Base-by-base conservation (phyloP, 2,113 vertebrate species). In the Epinephelus lanceolatus region DNA sequence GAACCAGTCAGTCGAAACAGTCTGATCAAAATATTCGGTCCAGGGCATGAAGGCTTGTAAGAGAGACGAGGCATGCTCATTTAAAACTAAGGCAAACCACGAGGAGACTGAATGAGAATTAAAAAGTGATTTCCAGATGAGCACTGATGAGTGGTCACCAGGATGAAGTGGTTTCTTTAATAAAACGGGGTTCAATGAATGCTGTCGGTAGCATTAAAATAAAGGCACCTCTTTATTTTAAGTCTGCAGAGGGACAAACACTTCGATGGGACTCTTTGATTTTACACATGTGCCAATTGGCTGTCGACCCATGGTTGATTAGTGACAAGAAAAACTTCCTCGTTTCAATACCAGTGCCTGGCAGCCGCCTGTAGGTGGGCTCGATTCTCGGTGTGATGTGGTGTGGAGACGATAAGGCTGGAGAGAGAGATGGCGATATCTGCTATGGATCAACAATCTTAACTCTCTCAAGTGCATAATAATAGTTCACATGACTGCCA, bases 381-480 rank as follows among this genome's bases (percentile, higher is more conserved):
- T 76, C 17, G 81, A 71, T 87, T 86, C 79, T 88, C 17, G 21
- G 84, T 80, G 70, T 79, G 81, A 86, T 86, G 90, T 76, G 90
- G 66, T 86, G 80, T 90, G 89, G 84, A 90, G 89, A 93, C 85
- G 68, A 92, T 94, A 95, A 95, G 95, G 95, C 94, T 91, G 94
- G 90, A 93, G 93, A 91, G 90, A 92, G 89, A 45, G 42, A 45
- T 45, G 42, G 88, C 91, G 91, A 93, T 89, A 88, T 90, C 84
- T 61, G 94, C 86, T 85, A 84, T 83, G 88, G 85, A 93, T 89
- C 79, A 85, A 85, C 91, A 93, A 92, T 93, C 90, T 88, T 25
- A 91, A 85, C 93, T 94, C 92, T 92, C 93, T 91, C 92, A 90
- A 94, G 93, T 93, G 93, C 94, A 94, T 94, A 94, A 91, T 90